Evolutionary conservation across 2,113 vertebrate species (phyloP).

Genomic region (Anhinga anhinga): DNA sequence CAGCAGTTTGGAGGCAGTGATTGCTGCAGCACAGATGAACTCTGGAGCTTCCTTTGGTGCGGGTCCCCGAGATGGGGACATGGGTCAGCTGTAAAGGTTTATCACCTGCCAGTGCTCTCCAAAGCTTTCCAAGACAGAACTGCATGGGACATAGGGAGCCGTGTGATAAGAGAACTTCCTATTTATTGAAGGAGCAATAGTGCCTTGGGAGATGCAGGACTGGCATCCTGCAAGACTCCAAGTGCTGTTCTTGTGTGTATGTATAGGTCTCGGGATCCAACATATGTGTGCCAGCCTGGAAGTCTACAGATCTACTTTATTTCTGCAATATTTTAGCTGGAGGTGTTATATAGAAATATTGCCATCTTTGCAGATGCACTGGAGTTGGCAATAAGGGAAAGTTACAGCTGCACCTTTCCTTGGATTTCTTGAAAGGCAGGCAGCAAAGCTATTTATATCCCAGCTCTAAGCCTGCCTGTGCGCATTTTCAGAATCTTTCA

Average conservation of each 20-base stretch:
- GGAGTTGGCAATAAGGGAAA: background rate
- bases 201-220: background rate
- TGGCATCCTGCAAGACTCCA: background rate
- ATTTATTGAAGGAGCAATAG: background rate
- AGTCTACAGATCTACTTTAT: background rate
- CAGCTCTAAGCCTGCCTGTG: background rate
- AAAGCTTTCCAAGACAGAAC: background rate
- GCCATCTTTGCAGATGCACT: background rate
- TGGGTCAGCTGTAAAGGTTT: background rate
- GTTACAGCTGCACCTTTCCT: background rate
- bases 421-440: background rate
- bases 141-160: background rate
- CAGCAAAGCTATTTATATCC: constrained; percentile 10
- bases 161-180: background rate
- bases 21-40: background rate
- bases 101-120: background rate
- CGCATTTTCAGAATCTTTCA: background rate
- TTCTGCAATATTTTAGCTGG: background rate
- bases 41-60: background rate
- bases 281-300: accelerated
- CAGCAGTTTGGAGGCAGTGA: background rate
- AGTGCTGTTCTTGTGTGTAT: accelerated
- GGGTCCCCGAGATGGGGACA: background rate
- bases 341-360: background rate
- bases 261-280: accelerated